phyloP scores from a whole-genome alignment of 2,113 vertebrate species.

The Ptilorrhoa leucosticta region DNA sequence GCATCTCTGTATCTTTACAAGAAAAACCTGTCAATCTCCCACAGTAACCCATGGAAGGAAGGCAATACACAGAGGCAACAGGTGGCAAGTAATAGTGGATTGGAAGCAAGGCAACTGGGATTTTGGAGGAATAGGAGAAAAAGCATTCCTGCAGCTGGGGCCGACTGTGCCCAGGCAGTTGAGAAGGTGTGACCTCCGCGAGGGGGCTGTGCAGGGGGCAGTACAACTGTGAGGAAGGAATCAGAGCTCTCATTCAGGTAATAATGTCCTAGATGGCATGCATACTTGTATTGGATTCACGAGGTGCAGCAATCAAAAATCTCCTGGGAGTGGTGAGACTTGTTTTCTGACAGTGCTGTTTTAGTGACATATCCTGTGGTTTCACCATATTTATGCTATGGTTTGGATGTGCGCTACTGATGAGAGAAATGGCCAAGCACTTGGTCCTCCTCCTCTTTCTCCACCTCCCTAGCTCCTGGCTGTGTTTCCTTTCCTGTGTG shows the following conservation, averaged over 20 bases:
- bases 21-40: not conserved
- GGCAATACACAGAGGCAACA: not conserved
- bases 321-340: not conserved
- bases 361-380: not conserved
- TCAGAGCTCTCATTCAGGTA: not conserved
- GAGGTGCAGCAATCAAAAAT: not conserved
- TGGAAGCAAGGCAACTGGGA: not conserved
- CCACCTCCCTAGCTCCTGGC: not conserved
- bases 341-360: not conserved
- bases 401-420: not conserved
- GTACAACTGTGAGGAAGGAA: not conserved
- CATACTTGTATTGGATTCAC: not conserved
- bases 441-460: not conserved
- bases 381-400: not conserved
- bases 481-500: not conserved
- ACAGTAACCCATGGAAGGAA: not conserved
- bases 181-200: rapidly evolving
- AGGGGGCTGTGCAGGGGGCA: not conserved
- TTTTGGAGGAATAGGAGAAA: not conserved
- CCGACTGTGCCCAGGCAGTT: rapidly evolving
- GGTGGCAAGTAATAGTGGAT: not conserved
- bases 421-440: not conserved
- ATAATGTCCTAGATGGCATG: not conserved
- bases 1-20: not conserved
- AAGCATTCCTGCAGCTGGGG: not conserved